Percentiles rank a stretch among this genome's conserved stretches.
These are phyloP conservation scores for Limonius californicus DNA, from an alignment of 1,140 invertebrate genomes.

Conservation along the genomic window DNA sequence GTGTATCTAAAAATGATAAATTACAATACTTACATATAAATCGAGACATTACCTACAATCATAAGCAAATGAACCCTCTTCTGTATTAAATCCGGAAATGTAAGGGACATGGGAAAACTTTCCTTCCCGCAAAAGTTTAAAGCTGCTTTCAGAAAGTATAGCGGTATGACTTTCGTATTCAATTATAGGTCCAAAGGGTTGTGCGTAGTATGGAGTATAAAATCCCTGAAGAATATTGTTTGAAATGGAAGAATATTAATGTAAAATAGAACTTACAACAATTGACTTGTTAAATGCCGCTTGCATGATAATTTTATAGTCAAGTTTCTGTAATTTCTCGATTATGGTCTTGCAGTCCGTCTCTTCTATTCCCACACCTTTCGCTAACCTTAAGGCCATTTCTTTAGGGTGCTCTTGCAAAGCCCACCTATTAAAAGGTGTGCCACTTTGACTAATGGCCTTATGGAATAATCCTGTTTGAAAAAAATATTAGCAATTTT, in stretches of 20 bases:
- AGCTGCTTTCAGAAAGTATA: constrained; percentile 44
- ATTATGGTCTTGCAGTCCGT: constrained; percentile 45
- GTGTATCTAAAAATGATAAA: not conserved
- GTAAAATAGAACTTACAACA: not conserved
- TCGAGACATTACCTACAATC: not conserved
- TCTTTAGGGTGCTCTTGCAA: constrained; percentile 40
- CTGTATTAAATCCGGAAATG: constrained; percentile 54
- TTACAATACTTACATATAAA: not conserved
- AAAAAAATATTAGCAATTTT: not conserved
- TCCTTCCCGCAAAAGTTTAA: constrained; percentile 40
- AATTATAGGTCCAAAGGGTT: constrained; percentile 18
- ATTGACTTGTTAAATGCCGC: not conserved
- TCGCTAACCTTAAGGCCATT: constrained; percentile 52
- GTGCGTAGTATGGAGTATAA: not conserved
- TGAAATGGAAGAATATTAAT: not conserved
- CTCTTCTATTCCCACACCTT: constrained; percentile 52
- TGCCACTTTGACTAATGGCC: constrained; percentile 58
- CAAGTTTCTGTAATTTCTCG: constrained; percentile 51
- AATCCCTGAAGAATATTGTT: not conserved
- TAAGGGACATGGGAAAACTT: constrained; percentile 53
- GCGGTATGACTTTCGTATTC: constrained; percentile 32
- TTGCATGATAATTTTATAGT: not conserved
- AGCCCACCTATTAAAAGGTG: constrained; percentile 48
- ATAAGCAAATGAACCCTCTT: constrained; percentile 50
- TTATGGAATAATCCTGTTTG: constrained; percentile 53